Evolutionary conservation across 1,140 invertebrate genomes (phyloP), one percentile per base, ranked within the genome.

Genomic region (Papilio helenus): DNA sequence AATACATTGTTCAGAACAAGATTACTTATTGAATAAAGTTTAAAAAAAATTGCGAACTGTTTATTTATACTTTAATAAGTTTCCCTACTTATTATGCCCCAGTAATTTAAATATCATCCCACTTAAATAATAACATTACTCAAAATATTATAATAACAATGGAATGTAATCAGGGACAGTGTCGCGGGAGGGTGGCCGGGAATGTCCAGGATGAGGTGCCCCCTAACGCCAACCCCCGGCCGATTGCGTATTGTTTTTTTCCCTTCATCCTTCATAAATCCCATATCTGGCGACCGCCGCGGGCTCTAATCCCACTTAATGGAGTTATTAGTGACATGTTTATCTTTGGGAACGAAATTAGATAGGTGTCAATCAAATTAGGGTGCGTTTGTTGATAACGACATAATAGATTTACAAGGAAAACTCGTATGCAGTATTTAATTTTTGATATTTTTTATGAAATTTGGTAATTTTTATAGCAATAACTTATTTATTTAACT

Each of bases 251-350:
- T 83, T 86, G 81, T 87, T 85, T 88, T 88, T n/a, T 86, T 86
- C 82, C 83, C 82, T 86, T 87, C 88, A 29, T 92, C 86, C 85
- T 58, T 80, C 82, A 82, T 81, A 81, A 83, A 84, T 86, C 81
- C 82, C 58, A 39, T 77, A 81, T 81, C 74, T 76, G 46, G 72
- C 72, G 34, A 79, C 72, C 80, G 85, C 84, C 86, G 80, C 83
- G 81, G 88, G 88, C 84, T 90, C 84, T 84, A 81, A 89, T 89
- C 88, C 87, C 84, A 79, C 85, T 88, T 93, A 94, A 93, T 93
- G 92, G 90, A 93, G 91, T 92, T 92, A 92, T 92, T 90, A 90
- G 84, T 83, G 80, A 82, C 81, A 83, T 88, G 87, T 91, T 89
- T 88, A 91, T 89, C 74, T 84, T 89, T 81, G 74, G 83, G 84